A percentile compares a stretch with the other conserved stretches of the same genome.
Evolutionary conservation across 2,113 vertebrate species (phyloP).

Genomic region (Prunella fulvescens): DNA sequence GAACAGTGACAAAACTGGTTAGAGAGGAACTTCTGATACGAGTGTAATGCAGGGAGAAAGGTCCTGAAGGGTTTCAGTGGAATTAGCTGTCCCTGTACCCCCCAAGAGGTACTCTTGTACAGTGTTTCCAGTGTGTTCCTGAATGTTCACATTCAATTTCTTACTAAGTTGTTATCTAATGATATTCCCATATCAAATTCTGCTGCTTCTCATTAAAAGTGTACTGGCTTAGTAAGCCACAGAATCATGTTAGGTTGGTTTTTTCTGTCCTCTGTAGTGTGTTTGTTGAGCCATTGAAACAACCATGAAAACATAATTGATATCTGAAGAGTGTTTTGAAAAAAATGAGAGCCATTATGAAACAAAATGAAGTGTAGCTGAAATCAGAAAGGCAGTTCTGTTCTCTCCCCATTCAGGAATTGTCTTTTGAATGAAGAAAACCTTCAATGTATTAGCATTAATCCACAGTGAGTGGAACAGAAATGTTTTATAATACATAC

Average conservation of each 20-base stretch:
- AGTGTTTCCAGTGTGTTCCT: not conserved
- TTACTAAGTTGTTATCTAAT: not conserved
- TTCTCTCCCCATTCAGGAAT: not conserved
- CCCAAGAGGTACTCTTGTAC: not conserved
- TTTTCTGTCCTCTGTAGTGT: not conserved
- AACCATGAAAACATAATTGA: not conserved
- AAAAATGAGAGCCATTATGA: not conserved
- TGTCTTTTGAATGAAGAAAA: not conserved
- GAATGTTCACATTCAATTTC: not conserved
- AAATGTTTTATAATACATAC: not conserved
- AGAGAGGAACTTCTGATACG: not conserved
- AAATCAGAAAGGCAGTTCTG: not conserved
- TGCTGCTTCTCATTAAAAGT: not conserved
- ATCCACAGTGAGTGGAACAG: not conserved
- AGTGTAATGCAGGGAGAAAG: not conserved
- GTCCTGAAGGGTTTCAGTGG: not conserved
- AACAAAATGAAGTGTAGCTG: not conserved
- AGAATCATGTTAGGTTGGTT: not conserved
- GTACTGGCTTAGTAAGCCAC: not conserved
- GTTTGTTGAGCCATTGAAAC: not conserved
- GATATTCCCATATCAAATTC: not conserved
- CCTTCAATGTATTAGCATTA: not conserved
- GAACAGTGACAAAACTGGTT: not conserved
- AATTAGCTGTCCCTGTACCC: not conserved
- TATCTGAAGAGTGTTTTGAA: not conserved